Evolutionary conservation across 1,140 invertebrate species (phyloP).

Genomic region (Psix sp.): DNA sequence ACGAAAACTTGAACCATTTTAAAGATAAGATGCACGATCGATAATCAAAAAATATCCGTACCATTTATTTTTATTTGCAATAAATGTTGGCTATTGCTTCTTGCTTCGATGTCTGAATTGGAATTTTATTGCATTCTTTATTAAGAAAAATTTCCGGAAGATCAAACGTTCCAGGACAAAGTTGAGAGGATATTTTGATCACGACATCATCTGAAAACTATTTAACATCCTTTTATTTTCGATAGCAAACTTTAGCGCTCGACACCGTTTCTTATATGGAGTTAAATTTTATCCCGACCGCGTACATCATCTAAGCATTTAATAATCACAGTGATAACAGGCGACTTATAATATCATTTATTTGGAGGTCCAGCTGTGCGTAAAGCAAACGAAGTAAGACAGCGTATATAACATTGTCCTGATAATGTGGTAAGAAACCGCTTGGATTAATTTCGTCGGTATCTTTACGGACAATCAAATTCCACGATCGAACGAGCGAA

Average conservation of each 20-base stretch:
- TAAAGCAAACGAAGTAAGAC: constrained; percentile 5
- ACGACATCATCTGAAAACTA: too few species aligned
- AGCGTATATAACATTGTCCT: not conserved
- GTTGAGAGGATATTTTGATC: too few species aligned
- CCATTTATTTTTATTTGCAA: too few species aligned
- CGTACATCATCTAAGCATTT: constrained; percentile 6
- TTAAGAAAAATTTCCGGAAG: too few species aligned
- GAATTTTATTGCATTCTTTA: too few species aligned
- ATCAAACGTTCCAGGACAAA: too few species aligned
- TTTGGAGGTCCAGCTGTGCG: constrained; percentile 5
- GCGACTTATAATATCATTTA: constrained; percentile 1
- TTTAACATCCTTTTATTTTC: too few species aligned
- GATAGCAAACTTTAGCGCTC: not conserved
- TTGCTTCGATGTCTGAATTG: too few species aligned
- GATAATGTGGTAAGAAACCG: not conserved
- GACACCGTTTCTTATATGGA: not conserved
- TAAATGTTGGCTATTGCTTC: too few species aligned
- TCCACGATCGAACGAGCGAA: not conserved
- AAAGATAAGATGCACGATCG: too few species aligned
- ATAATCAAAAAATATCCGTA: too few species aligned
- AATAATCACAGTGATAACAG: constrained; percentile 2
- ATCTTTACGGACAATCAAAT: not conserved
- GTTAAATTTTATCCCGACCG: not conserved
- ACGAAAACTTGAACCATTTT: too few species aligned
- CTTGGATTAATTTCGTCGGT: not conserved